Evolutionary conservation across 2,113 vertebrate genomes (phyloP).

Genomic region (Mesitornis unicolor): DNA sequence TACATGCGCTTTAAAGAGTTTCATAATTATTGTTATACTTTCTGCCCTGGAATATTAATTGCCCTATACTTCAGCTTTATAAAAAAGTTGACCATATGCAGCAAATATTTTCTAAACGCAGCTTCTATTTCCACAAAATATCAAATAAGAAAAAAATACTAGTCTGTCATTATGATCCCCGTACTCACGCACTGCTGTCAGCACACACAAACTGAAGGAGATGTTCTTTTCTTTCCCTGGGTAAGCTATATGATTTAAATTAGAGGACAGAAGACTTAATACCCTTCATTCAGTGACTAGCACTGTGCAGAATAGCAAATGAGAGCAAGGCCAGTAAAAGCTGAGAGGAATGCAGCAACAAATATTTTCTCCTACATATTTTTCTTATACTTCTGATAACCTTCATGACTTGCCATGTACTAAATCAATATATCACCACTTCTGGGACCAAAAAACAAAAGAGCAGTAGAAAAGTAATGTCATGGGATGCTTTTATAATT

Average conservation of each 20-base stretch:
- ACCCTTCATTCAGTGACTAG: background rate
- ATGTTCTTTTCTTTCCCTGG: background rate
- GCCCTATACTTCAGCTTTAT: background rate
- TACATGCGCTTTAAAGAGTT: background rate
- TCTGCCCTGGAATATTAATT: background rate
- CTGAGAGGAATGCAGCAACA: conserved; percentile 32
- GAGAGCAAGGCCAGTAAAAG: background rate
- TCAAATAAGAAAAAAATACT: background rate
- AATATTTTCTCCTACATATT: conserved; percentile 4
- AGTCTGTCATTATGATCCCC: background rate
- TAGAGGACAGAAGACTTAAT: background rate
- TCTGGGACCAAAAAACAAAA: background rate
- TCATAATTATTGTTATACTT: background rate
- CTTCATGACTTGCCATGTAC: background rate
- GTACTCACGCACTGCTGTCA: background rate
- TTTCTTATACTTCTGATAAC: conserved; percentile 25
- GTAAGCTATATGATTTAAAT: background rate
- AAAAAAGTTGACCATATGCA: background rate
- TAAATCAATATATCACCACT: conserved; percentile 12
- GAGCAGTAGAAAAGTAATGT: background rate
- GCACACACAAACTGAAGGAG: background rate
- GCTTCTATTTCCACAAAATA: background rate
- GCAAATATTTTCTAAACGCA: background rate
- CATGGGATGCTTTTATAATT: background rate
- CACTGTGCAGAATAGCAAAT: background rate